These are phyloP conservation scores for Anorthoa munda DNA, from an alignment of 2,888 invertebrate species.

Conservation along the genomic window DNA sequence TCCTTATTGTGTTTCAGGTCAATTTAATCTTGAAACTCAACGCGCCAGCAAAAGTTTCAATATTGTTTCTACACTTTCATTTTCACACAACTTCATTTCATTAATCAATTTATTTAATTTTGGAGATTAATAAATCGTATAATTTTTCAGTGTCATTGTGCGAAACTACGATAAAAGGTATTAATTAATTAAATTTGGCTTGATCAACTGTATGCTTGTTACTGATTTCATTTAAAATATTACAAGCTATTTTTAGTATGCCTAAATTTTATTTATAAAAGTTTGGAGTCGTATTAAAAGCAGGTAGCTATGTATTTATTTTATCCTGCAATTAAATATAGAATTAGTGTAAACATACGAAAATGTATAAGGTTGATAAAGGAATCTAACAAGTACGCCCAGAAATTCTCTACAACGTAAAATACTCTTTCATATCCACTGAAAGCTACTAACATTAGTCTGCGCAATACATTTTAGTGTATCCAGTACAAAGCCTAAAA, in stretches of 20 bases:
- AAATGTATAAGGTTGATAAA: conserved; percentile 5
- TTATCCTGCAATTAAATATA: not conserved
- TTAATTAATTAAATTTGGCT: not conserved
- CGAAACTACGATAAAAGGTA: not conserved
- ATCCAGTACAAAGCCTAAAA: conserved; percentile 25
- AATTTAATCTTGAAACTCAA: conserved; percentile 31
- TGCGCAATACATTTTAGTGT: conserved; percentile 3
- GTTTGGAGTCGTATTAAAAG: not conserved
- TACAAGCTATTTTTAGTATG: not conserved
- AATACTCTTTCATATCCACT: conserved; percentile 1
- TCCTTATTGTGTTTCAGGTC: conserved; percentile 17
- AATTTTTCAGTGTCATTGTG: conserved; percentile 8
- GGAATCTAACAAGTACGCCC: not conserved
- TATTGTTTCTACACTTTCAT: conserved; percentile 7
- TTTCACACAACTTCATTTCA: conserved; percentile 24
- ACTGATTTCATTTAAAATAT: not conserved
- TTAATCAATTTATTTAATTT: conserved; percentile 7
- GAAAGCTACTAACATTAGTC: conserved; percentile 10
- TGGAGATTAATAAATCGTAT: not conserved
- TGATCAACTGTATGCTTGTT: not conserved
- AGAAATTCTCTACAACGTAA: not conserved
- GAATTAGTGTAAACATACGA: too few relatives aligned
- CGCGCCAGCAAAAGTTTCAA: conserved; percentile 2
- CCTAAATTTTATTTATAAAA: not conserved
- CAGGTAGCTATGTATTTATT: not conserved